Base-by-base conservation (phyloP, 1,140 invertebrate genomes). In the Lasioglossum albipes region DNA sequence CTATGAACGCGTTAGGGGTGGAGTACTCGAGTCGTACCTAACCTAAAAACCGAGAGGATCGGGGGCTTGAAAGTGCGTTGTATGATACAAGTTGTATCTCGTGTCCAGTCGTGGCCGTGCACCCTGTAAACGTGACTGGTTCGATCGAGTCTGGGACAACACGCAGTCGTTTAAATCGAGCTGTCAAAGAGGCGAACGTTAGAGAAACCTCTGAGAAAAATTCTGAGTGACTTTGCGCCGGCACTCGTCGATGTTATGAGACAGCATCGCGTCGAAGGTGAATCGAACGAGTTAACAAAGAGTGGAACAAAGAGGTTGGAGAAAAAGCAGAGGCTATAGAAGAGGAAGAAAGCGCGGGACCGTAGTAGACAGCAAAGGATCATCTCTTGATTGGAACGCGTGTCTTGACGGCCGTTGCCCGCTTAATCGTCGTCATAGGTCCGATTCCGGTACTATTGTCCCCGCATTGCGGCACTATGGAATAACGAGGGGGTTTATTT, bases 401-500 rank as follows among this genome's bases (percentile, higher is more conserved):
- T 57, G 2, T 7, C 7, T 10, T 16, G 27, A 59, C 62, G 7
- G 9, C 54, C 18, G 27, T 65, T 16, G 13, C 45, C 27, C 59
- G 70, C 41, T 9, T 18, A 27, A 57, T 45, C 31, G 49, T 66
- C 49, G 41, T 66, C 12, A 16, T 18, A 49, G 62, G 16, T 42
- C 31, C 12, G 76, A 73, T 79, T 45, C 16, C 31, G 27, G n/a
- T 65, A 41, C 49, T 65, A 5, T 70, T 45, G 61, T 65, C 59
- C 57, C 49, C 27, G 87, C 84, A 83, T 65, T 42, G 64, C 54
- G 49, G 67, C 90, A 88, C 79, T 76, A 93, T 93, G 91, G 92
- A 92, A 90, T 92, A 92, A 90, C 87, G 72, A 85, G 74, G 68
- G 75, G 73, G 71, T 79, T 82, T 52, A 88, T 80, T 87, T 70